Conservation (phyloP, 92 coral and sea anemone species). For the Isaurus tuberculatus region DNA sequence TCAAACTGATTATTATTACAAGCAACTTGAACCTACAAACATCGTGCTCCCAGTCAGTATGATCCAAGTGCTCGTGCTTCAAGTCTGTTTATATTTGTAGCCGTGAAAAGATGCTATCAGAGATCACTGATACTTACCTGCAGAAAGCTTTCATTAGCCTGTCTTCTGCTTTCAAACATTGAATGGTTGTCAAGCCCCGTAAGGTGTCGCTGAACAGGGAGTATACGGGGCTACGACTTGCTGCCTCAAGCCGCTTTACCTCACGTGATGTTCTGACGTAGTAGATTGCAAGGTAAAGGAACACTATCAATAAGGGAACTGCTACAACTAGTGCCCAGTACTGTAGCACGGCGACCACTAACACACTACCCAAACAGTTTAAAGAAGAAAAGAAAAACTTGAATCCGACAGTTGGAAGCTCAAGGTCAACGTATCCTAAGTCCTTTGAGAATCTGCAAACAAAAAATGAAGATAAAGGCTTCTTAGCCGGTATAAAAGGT, state of each 20-base stretch:
- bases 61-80: not conserved
- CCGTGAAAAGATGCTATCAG: not conserved
- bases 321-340: slow-evolving; percentile 44
- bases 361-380: slow-evolving; percentile 38
- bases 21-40: too few species aligned
- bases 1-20: too few species aligned
- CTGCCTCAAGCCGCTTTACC: slow-evolving; percentile 44
- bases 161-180: slow-evolving; percentile 30
- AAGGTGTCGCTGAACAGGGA: slow-evolving; percentile 36
- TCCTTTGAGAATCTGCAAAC: slow-evolving; percentile 33
- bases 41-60: not conserved
- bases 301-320: slow-evolving; percentile 18
- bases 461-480: too few species aligned
- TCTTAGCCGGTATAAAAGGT: too few species aligned
- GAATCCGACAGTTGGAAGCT: slow-evolving; percentile 43
- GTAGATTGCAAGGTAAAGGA: slow-evolving; percentile 23
- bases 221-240: slow-evolving; percentile 41
- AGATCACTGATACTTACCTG: slow-evolving; percentile 11
- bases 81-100: not conserved
- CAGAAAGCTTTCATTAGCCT: slow-evolving; percentile 27
- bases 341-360: slow-evolving; percentile 36
- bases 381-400: slow-evolving; percentile 42
- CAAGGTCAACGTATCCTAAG: slow-evolving; percentile 26
- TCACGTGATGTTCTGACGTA: slow-evolving; percentile 38
- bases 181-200: slow-evolving; percentile 38